phyloP scores from a whole-genome alignment of 1,140 invertebrate genomes.

The Chlorops oryzae region DNA sequence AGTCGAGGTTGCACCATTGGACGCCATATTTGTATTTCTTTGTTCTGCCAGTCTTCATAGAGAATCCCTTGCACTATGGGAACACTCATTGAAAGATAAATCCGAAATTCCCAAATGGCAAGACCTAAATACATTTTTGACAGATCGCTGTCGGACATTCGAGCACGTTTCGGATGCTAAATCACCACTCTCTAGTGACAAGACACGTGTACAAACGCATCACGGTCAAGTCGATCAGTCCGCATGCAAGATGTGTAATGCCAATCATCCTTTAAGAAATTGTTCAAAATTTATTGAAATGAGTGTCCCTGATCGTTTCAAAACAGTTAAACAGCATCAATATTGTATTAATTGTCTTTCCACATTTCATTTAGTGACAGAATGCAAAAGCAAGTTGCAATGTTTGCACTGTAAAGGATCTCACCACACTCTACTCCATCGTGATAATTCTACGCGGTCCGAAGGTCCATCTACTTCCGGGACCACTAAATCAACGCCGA shows the following conservation, averaged over 20 bases:
- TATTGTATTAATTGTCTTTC: neutral
- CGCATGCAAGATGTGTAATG: neutral
- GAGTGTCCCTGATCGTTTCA: neutral
- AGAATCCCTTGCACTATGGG: neutral
- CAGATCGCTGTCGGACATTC: neutral
- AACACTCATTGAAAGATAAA: slow-evolving; percentile 1
- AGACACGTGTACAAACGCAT: neutral
- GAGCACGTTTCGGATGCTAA: neutral
- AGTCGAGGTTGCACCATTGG: neutral
- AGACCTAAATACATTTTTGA: slow-evolving; percentile 1
- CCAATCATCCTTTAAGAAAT: neutral
- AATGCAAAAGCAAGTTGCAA: neutral
- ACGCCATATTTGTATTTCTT: neutral
- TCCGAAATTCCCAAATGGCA: neutral
- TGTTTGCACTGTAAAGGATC: neutral
- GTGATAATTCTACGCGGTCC: no score
- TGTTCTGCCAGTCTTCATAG: neutral
- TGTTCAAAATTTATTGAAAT: neutral
- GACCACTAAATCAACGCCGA: neutral
- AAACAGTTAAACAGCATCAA: neutral
- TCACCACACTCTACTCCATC: neutral
- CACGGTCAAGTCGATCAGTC: neutral
- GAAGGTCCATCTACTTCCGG: no score
- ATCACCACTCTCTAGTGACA: no score
- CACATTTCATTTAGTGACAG: no score